These are phyloP conservation scores for Trissolcus basalis DNA, from an alignment of 1,140 invertebrate genomes.

Conservation along the genomic window DNA sequence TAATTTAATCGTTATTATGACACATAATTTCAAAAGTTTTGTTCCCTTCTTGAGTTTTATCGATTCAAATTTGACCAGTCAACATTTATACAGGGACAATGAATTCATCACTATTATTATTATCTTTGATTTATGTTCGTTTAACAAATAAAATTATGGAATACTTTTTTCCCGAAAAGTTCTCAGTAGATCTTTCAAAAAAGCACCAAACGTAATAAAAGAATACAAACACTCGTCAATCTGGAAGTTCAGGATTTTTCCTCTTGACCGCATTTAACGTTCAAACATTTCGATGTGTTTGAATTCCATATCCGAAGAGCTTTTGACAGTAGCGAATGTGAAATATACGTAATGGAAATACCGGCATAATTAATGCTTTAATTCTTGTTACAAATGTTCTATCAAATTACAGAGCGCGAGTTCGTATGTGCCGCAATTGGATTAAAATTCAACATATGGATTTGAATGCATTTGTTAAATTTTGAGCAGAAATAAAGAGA, in stretches of 20 bases:
- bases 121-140: no score
- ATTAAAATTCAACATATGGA: slow-evolving; percentile 3
- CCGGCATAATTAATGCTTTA: slow-evolving; percentile 32
- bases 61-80: no score
- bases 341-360: slow-evolving; percentile 32
- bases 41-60: no score
- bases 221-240: slow-evolving; percentile 58
- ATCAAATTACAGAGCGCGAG: slow-evolving; percentile 10
- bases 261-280: slow-evolving; percentile 51
- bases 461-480: no score
- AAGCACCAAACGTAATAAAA: slow-evolving; percentile 50
- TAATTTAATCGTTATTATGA: no score
- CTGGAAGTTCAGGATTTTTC: slow-evolving; percentile 50
- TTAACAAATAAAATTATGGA: slow-evolving; percentile 24
- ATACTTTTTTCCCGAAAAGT: slow-evolving; percentile 29
- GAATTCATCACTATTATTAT: no score
- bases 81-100: no score
- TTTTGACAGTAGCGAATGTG: slow-evolving; percentile 34
- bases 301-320: slow-evolving; percentile 47
- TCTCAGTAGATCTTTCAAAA: slow-evolving; percentile 44
- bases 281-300: slow-evolving; percentile 54
- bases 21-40: no score
- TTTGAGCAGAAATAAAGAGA: no score
- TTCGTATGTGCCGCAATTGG: neutral
- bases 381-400: slow-evolving; percentile 21